A percentile compares a stretch with the other conserved stretches of the same genome.
Conservation (phyloP, 2,113 vertebrate species). For the Sminthopsis crassicaudata region DNA sequence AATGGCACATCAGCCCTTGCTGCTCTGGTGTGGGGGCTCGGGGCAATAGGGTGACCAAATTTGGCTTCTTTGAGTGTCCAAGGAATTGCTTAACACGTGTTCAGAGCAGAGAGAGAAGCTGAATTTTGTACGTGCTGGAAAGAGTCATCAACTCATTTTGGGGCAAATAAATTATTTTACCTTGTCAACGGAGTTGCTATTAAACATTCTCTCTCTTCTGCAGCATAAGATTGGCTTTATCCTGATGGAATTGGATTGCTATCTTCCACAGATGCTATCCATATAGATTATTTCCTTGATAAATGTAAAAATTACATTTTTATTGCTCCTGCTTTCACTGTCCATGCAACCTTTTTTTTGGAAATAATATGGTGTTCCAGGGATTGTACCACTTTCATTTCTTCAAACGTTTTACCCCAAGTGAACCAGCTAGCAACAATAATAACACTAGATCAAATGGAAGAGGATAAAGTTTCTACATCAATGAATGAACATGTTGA, state of each 20-base stretch:
- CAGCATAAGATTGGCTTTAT: neutral
- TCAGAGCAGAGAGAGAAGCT: slow-evolving; percentile 41
- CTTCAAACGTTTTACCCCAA: slow-evolving; percentile 33
- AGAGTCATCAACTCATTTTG: slow-evolving; percentile 24
- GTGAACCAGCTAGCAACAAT: slow-evolving; percentile 1
- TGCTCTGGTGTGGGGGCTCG: neutral
- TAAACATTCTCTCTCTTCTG: slow-evolving; percentile 37
- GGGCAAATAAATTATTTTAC: slow-evolving; percentile 12
- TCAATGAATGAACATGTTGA: neutral
- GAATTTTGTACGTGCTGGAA: neutral
- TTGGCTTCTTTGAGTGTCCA: slow-evolving; percentile 14
- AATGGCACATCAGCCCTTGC: neutral
- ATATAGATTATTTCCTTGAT: slow-evolving; percentile 3
- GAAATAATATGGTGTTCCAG: slow-evolving; percentile 5
- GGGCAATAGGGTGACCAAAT: slow-evolving; percentile 5
- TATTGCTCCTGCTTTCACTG: slow-evolving; percentile 1
- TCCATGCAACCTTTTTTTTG: neutral
- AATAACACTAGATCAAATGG: neutral
- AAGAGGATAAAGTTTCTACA: neutral
- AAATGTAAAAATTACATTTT: neutral
- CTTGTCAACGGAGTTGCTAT: slow-evolving; percentile 34
- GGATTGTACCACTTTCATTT: neutral
- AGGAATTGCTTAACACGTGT: slow-evolving; percentile 2
- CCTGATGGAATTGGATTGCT: neutral
- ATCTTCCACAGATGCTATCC: slow-evolving; percentile 45